Percentiles rank a stretch among this genome's conserved stretches.
Conservation (phyloP, 2,797 vertebrate species). For the Trichosurus vulpecula region DNA sequence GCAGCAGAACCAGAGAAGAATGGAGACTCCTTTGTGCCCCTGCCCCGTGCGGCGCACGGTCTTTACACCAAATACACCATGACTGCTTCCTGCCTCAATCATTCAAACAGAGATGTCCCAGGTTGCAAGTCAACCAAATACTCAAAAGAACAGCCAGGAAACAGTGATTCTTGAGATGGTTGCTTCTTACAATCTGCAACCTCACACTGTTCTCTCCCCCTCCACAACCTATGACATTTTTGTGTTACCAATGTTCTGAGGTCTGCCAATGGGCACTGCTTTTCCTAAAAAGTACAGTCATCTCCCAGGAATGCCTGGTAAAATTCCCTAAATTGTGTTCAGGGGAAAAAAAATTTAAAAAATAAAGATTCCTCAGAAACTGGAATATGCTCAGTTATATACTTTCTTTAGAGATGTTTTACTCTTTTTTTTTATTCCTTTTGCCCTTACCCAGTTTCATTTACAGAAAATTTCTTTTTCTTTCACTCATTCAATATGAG, state of each 20-base stretch:
- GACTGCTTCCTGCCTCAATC: background rate
- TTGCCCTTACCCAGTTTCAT: background rate
- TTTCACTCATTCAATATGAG: background rate
- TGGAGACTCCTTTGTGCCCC: background rate
- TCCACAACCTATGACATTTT: background rate
- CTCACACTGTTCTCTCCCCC: background rate
- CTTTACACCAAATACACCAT: background rate
- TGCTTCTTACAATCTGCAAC: background rate
- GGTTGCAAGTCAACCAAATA: background rate
- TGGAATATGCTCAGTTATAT: background rate
- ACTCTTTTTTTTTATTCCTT: slow-evolving; percentile 15
- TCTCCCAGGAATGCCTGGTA: slow-evolving; percentile 1
- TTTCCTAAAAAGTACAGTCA: background rate
- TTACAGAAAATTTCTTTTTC: slow-evolving; percentile 7
- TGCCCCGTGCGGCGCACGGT: background rate
- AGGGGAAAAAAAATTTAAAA: background rate
- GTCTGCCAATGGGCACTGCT: background rate
- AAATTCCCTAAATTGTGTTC: slow-evolving; percentile 17
- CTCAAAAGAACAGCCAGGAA: background rate
- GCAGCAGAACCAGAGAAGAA: background rate
- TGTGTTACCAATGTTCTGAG: too few relatives aligned
- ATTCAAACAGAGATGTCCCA: background rate
- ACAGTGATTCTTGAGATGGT: background rate
- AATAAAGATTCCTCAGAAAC: slow-evolving; percentile 4
- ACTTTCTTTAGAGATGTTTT: background rate